phyloP scores from a whole-genome alignment of 2,113 vertebrate genomes.

The Nanorana parkeri region DNA sequence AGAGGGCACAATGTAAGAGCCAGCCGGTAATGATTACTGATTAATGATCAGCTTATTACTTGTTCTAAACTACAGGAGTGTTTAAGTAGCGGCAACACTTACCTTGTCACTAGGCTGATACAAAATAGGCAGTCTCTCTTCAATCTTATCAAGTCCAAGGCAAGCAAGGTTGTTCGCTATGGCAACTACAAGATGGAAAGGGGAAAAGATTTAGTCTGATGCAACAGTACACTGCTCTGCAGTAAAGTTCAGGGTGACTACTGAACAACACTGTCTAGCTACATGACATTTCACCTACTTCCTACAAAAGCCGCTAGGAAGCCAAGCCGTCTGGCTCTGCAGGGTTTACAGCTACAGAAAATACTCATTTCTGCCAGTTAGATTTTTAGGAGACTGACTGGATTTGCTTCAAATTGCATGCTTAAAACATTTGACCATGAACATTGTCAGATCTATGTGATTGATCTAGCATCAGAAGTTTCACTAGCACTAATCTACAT shows the following conservation, averaged over 20 bases:
- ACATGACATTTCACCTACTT: not conserved
- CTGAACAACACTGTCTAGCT: not conserved
- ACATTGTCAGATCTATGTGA: too few relatives aligned
- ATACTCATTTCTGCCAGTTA: not conserved
- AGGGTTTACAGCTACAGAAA: not conserved
- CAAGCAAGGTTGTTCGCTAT: constrained; percentile 86
- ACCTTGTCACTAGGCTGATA: constrained; percentile 84
- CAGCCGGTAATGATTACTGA: too few relatives aligned
- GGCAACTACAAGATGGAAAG: constrained; percentile 73
- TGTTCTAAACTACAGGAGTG: too few relatives aligned
- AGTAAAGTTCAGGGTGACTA: not conserved
- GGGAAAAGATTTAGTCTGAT: not conserved
- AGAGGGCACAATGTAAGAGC: too few relatives aligned
- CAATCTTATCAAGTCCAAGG: constrained; percentile 88
- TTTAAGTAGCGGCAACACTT: too few relatives aligned
- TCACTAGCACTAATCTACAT: too few relatives aligned
- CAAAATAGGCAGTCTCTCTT: constrained; percentile 83
- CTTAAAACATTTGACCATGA: too few relatives aligned
- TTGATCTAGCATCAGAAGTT: too few relatives aligned
- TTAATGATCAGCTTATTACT: too few relatives aligned
- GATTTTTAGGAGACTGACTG: not conserved
- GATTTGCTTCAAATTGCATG: too few relatives aligned
- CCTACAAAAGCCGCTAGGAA: not conserved
- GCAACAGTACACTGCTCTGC: not conserved
- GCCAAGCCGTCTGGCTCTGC: not conserved